Evolutionary conservation across 1,140 invertebrate species (phyloP), one percentile per base, ranked within the genome.

Genomic region (Drosophila novamexicana): DNA sequence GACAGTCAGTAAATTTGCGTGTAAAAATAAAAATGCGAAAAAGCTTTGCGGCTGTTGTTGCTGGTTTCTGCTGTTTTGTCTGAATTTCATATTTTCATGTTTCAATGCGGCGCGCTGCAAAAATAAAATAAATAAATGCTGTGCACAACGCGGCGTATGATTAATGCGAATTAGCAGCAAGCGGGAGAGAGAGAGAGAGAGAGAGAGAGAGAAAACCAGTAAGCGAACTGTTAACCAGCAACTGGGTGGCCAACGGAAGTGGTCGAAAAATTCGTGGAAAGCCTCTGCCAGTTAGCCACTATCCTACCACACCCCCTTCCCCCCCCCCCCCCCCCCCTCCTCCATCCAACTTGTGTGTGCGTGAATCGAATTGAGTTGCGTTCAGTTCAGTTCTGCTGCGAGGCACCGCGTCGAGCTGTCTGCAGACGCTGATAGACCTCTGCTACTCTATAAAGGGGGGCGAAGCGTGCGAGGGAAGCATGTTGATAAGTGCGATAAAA

Each of bases 21-120:
- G 76, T 85, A 88, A 85, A 84, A 89, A 88, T 84, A 84, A 84
- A 86, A 90, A 69, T 77, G 63, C 68, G 77, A 85, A 86, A 86
- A 86, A 81, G 83, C 71, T 78, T 62, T 59, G 52, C 70, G 61
- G 53, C 49, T 62, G 62, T 49, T 71, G 42, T 9, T 62, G 58
- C 3, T 62, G 42, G 22, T 5, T 29, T 6, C 59, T 68, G 59
- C 22, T 75, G 54, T 56, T 79, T 74, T 86, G 69, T 72, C 66
- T 66, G 80, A 72, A 79, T 86, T 83, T 79, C 65, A 68, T 29
- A 29, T 65, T 78, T 86, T 86, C 79, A 79, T 79, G 78, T 80
- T 81, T 63, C 78, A 86, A 84, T 82, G 75, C 77, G 64, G 29
- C 47, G 47, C 42, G 52, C 34, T 59, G 56, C 58, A 54, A 62